Base-by-base conservation (phyloP, 2,113 vertebrate species). In the Xenus cinereus region DNA sequence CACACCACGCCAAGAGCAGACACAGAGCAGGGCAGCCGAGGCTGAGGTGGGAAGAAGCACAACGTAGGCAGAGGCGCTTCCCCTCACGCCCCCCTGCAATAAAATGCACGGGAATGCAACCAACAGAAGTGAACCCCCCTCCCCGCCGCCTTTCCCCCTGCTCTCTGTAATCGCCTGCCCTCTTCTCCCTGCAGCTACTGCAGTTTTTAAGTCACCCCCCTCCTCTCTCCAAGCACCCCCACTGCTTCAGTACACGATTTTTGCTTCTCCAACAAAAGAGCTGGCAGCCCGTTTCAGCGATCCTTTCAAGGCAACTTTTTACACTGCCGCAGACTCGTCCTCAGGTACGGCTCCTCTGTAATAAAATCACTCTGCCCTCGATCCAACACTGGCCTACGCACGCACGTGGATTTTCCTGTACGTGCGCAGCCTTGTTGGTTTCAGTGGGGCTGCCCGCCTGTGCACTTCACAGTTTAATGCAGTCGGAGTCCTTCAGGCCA, bases 41-140 rank as follows among this genome's bases (percentile, higher is more conserved):
- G 57, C 37, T 0, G 5, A 68, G 4, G 0, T 2, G 11, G 35
- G 22, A 60, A 60, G 53, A 67, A 28, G 17, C 41, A 37, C 0
- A 0, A 30, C 1, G 1, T 28, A 17, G 0, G 2, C 39, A 46
- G 26, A 23, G 33, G 41, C 0, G 0, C 33, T 89, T 53, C 33
- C 45, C 33, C 54, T n/a, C 53, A 46, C 51, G 45, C 6, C 6
- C 8, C 16, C 11, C 39, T 39, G 54, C 35, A 37, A 81, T 22
- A 35, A 35, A 48, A 43, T 6, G 1, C 48, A 37, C 35, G 56
- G 54, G 35, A 43, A 56, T 20, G 19, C 1, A 3, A 57, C 13
- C 57, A 71, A 57, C 24, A 22, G 48, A 48, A 59, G 43, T 3
- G 8, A 64, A 57, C 12, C 28, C 35, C 35, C 24, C 8, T 33